Evolutionary conservation across 2,888 invertebrate species (phyloP), one percentile per base, ranked within the genome.

Genomic region (Leptothorax acervorum): DNA sequence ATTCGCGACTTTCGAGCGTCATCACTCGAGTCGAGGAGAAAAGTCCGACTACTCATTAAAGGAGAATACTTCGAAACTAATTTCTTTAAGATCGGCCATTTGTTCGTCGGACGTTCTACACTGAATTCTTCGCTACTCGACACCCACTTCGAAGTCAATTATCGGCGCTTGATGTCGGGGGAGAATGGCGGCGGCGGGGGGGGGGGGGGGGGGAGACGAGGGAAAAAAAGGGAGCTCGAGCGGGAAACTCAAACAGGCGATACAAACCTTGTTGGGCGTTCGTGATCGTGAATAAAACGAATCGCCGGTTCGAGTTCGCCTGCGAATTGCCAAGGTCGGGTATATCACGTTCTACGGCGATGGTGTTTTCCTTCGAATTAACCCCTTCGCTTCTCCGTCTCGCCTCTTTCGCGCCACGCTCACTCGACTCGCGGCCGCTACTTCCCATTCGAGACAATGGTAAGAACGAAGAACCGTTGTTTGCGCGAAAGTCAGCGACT

Each of bases 271-370:
- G 92, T 93, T 92, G 90, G 88, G 90, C 85, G 91, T 90, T 88
- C 88, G 88, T 88, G 91, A 92, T 89, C 90, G 91, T 83, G 89
- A 90, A 89, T 89, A 91, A 93, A 93, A 93, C 92, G 92, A 92
- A 92, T 92, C 92, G 90, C 87, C 86, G 84, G 85, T 81, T 89
- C 89, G 90, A 88, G 85, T 79, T 82, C 83, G 89, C 81, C 74
- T 57, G 79, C 89, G 84, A 87, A 86, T 90, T 86, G 86, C 88
- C 86, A 78, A 79, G 87, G 66, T 84, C 84, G 78, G 83, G 73
- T 79, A 86, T 88, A 92, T 92, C 92, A 90, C 90, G 92, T 91
- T 88, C 86, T 82, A 79, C 87, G 85, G 86, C 88, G 89, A 89
- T 89, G 85, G 88, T 85, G 86, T 87, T 87, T 89, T 87, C 88